These are phyloP conservation scores for Leucoptera coffeella DNA, from an alignment of 2,888 invertebrate species.

Conservation along the genomic window DNA sequence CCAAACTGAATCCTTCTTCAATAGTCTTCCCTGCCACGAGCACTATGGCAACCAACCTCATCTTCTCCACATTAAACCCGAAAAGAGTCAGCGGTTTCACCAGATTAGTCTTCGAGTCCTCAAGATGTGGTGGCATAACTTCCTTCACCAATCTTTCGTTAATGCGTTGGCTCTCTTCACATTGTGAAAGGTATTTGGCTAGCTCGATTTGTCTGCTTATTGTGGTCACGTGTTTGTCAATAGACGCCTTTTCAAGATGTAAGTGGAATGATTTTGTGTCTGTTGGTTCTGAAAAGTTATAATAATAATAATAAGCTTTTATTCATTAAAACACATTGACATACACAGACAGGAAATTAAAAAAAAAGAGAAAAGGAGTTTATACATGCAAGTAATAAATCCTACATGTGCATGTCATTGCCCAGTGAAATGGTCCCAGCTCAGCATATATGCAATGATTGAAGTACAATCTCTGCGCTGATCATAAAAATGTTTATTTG, in stretches of 20 bases:
- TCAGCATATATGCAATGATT: no score
- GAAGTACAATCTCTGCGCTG: no score
- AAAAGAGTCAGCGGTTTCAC: slow-evolving; percentile 63
- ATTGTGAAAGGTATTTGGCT: slow-evolving; percentile 62
- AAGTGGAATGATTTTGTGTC: slow-evolving; percentile 57
- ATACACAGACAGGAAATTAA: no score
- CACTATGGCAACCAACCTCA: slow-evolving; percentile 61
- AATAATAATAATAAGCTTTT: no score
- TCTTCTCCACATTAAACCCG: slow-evolving; percentile 61
- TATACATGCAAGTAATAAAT: no score
- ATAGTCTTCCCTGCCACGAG: slow-evolving; percentile 62
- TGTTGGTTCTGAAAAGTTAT: slow-evolving; percentile 26
- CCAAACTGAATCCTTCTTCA: slow-evolving; percentile 65
- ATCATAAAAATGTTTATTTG: no score
- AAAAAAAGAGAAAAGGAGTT: no score
- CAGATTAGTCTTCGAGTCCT: slow-evolving; percentile 14
- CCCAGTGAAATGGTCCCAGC: no score
- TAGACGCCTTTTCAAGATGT: slow-evolving; percentile 64
- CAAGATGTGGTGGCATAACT: slow-evolving; percentile 20
- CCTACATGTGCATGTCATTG: no score
- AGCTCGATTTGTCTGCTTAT: slow-evolving; percentile 78
- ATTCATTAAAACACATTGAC: no score
- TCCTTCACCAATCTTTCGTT: slow-evolving; percentile 26
- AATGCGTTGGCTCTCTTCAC: slow-evolving; percentile 50
- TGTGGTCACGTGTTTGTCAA: slow-evolving; percentile 72